Percentiles rank a stretch among this genome's conserved stretches.
These are phyloP conservation scores for Lapara coniferarum DNA, from an alignment of 2,888 invertebrate genomes.

Conservation along the genomic window DNA sequence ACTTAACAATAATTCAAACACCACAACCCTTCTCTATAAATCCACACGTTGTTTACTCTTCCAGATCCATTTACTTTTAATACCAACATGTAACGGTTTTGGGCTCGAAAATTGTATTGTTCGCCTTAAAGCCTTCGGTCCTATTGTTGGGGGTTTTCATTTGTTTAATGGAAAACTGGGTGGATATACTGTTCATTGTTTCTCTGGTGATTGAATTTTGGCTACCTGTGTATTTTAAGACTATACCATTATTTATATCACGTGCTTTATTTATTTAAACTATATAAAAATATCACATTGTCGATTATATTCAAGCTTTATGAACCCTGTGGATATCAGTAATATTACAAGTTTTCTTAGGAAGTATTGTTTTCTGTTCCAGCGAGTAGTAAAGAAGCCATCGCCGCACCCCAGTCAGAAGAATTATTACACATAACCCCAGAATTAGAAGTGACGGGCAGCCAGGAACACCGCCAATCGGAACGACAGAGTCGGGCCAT, in stretches of 20 bases:
- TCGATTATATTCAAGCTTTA: too few species aligned
- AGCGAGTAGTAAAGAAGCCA: constrained; percentile 61
- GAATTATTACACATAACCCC: constrained; percentile 58
- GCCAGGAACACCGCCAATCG: constrained; percentile 46
- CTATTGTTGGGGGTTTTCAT: constrained; percentile 14
- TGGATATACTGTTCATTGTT: background rate
- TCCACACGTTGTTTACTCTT: background rate
- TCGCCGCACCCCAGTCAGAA: constrained; percentile 70
- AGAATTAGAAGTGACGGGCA: constrained; percentile 45
- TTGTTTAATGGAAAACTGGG: background rate
- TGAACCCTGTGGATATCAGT: too few species aligned
- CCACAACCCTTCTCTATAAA: background rate
- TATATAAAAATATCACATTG: too few species aligned
- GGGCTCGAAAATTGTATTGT: constrained; percentile 6
- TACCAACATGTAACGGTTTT: constrained; percentile 11
- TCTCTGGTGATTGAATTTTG: background rate
- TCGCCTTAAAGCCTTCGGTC: background rate
- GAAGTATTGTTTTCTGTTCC: constrained; percentile 47
- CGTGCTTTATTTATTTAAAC: too few species aligned
- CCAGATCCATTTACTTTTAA: background rate
- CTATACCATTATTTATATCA: background rate
- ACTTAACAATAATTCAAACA: background rate
- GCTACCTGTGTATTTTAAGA: background rate
- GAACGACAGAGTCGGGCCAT: constrained; percentile 69
- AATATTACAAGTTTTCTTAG: background rate